Evolutionary conservation across 2,113 vertebrate species (phyloP).

Genomic region (Gymnarchus niloticus): DNA sequence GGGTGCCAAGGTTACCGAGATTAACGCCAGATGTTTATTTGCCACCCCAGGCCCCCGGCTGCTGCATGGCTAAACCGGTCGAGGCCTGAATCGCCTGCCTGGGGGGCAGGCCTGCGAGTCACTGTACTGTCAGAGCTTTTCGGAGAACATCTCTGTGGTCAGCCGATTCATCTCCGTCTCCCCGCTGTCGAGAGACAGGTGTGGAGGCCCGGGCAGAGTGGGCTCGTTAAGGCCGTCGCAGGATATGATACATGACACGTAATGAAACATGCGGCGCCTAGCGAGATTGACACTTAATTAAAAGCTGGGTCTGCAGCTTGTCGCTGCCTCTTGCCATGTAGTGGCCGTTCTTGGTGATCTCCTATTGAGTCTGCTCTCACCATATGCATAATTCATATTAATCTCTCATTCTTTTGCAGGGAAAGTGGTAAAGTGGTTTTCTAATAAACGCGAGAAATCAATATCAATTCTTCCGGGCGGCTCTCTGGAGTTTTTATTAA

Average conservation of each 20-base stretch:
- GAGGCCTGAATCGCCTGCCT: not conserved
- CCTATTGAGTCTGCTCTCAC: slow-evolving; percentile 18
- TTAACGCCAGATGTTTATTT: not conserved
- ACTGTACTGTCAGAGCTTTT: slow-evolving; percentile 14
- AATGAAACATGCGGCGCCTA: slow-evolving; percentile 29
- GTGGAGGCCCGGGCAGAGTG: not conserved
- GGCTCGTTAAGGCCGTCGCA: slow-evolving; percentile 25
- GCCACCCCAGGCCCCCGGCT: not conserved
- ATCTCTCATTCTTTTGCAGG: slow-evolving; percentile 18
- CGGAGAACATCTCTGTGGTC: slow-evolving; percentile 6
- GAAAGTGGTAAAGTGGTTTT: slow-evolving; percentile 21
- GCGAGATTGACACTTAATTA: slow-evolving; percentile 41
- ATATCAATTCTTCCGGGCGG: slow-evolving; percentile 23
- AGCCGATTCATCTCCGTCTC: slow-evolving; percentile 12
- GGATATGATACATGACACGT: slow-evolving; percentile 32
- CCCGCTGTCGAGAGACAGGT: slow-evolving; percentile 25
- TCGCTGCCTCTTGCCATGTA: slow-evolving; percentile 21
- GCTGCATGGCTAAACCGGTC: not conserved
- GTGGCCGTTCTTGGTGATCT: not conserved
- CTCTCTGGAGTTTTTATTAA: slow-evolving; percentile 10
- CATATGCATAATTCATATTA: slow-evolving; percentile 26
- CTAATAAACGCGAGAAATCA: slow-evolving; percentile 22
- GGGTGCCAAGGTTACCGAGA: slow-evolving; percentile 1
- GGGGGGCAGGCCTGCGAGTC: slow-evolving; percentile 6
- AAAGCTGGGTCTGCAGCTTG: slow-evolving; percentile 16